Evolutionary conservation across 2,113 vertebrate species (phyloP), one percentile per base, ranked within the genome.

Genomic region (Camelus bactrianus): DNA sequence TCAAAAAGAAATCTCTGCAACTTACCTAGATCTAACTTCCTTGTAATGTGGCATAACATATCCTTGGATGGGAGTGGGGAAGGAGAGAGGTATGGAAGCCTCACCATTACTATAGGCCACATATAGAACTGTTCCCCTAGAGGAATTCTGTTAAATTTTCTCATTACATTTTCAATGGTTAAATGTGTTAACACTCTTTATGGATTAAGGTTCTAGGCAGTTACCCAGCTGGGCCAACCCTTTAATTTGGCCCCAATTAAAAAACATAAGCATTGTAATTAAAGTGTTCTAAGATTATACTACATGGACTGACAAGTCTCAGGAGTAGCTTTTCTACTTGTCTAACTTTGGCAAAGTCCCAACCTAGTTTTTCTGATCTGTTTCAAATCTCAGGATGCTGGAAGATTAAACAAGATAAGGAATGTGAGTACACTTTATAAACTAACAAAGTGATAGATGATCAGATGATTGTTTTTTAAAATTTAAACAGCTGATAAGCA

Each of bases 1-100:
- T 75, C 30, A 91, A 69, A 93, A 95, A 91, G 32, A 94, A 90
- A 64, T 54, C n/a, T n/a, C 30, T 77, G 82, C 16, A 14, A 14
- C 56, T 70, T 35, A 65, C 19, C 77, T 76, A 54, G 20, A n/a
- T 86, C 67, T 64, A 70, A 50, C 22, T 86, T 76, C 52, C 20
- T 91, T 80, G 56, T 69, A 75, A 30, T 8, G 6, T 64, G 48
- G 11, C 28, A 75, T 72, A 15, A 50, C 17, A 94, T 32, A 60
- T 65, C 4, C 50, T 35, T 77, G 62, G n/a, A 69, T 46, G n/a
- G 17, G 24, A 93, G 30, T 28, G 62, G 62, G 28, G 56, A 65
- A 82, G 64, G 64, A 65, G 22, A 6, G 22, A 93, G 20, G 4
- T 46, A 10, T 15, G 24, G 4, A 65, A 50, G 42, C 32, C 73